phyloP scores from a whole-genome alignment of 1,140 invertebrate species.

The Drosophila guanche region DNA sequence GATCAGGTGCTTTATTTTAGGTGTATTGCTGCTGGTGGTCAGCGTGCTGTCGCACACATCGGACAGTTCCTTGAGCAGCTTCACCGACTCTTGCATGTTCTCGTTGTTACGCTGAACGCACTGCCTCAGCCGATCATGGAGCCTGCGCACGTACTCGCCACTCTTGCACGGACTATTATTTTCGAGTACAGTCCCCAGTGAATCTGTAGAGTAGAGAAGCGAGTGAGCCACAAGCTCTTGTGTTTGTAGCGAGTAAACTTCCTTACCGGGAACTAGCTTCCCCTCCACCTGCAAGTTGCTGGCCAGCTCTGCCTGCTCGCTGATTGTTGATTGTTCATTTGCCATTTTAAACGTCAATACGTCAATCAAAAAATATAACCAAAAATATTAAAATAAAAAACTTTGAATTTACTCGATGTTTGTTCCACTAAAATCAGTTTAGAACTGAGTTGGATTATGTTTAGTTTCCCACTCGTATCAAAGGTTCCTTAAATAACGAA shows the following conservation, averaged over 20 bases:
- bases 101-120: conserved; percentile 38
- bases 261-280: conserved; percentile 6
- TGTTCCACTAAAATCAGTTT: too few species aligned
- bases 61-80: conserved; percentile 53
- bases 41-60: conserved; percentile 39
- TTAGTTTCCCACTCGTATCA: too few species aligned
- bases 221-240: background rate
- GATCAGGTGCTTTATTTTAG: conserved; percentile 61
- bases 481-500: too few species aligned
- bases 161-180: conserved; percentile 28
- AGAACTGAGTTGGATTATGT: too few species aligned
- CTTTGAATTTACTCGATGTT: background rate
- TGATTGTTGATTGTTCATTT: too few species aligned
- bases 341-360: too few species aligned
- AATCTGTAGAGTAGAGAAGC: background rate
- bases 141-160: conserved; percentile 46
- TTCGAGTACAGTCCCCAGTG: conserved; percentile 15
- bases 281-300: background rate
- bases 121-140: conserved; percentile 37
- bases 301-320: too few species aligned
- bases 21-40: conserved; percentile 7
- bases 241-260: too few species aligned
- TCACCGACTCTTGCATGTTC: conserved; percentile 46
- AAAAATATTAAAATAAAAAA: background rate
- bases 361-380: too few species aligned